A percentile compares a stretch with the other conserved stretches of the same genome.
Conservation (phyloP, 2,797 vertebrate genomes). For the Eleutherodactylus coqui region DNA sequence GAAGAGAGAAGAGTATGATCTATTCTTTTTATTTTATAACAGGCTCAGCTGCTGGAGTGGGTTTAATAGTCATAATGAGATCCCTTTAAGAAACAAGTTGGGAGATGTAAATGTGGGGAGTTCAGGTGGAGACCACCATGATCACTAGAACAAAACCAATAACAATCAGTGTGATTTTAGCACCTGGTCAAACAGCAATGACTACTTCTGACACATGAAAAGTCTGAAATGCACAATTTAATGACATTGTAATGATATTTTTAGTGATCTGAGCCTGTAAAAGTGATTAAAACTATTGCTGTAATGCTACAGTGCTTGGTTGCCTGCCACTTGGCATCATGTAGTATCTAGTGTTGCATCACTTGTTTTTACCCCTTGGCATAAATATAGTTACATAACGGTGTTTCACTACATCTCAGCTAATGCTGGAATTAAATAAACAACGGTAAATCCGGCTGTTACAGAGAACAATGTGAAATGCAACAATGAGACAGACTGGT, state of each 20-base stretch:
- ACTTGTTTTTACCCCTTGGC: constrained; percentile 16
- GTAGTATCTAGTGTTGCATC: not conserved
- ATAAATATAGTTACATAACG: constrained; percentile 9
- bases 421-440: not conserved
- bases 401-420: not conserved
- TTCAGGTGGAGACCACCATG: not conserved
- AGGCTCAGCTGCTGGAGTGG: no score
- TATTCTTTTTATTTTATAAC: no score
- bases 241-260: not conserved
- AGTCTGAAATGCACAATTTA: not conserved
- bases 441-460: not conserved
- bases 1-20: no score
- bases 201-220: not conserved
- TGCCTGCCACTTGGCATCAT: not conserved
- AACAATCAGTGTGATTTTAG: not conserved
- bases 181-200: not conserved
- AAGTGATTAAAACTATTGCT: not conserved
- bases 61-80: no score
- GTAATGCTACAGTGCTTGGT: not conserved
- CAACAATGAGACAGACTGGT: not conserved
- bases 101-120: not conserved
- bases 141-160: no score
- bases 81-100: no score
- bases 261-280: not conserved
- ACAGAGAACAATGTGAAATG: constrained; percentile 7